Conservation (phyloP, 2,113 vertebrate species). For the Equus quagga region DNA sequence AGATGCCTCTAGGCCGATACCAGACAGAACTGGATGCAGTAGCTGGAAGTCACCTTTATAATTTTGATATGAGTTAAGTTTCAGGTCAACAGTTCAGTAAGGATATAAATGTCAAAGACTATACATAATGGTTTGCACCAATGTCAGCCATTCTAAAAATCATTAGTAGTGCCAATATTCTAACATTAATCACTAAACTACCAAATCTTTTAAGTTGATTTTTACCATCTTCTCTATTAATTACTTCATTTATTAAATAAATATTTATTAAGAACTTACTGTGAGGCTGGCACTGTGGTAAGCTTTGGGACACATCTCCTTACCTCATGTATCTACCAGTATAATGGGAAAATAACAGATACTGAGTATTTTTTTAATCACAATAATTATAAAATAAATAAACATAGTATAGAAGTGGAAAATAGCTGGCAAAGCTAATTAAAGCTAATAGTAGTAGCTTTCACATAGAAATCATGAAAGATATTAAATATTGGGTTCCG, state of each 20-base stretch:
- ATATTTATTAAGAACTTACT: neutral
- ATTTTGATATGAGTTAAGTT: neutral
- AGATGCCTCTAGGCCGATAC: neutral
- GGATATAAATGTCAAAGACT: neutral
- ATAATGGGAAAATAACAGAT: neutral
- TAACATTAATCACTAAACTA: neutral
- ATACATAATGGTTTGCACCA: neutral
- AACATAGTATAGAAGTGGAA: neutral
- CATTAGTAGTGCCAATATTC: neutral
- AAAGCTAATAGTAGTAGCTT: neutral
- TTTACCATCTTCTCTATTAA: neutral
- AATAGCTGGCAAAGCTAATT: neutral
- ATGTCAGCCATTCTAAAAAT: neutral
- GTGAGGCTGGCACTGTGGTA: neutral
- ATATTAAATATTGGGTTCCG: neutral
- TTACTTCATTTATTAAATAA: neutral
- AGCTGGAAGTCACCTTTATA: neutral
- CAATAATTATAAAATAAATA: conserved; percentile 19
- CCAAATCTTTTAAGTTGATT: neutral
- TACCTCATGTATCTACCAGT: neutral
- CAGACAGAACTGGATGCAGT: neutral
- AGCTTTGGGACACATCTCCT: neutral
- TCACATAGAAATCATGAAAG: neutral
- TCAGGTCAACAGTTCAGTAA: neutral
- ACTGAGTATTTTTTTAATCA: neutral